phyloP scores from a whole-genome alignment of 2,113 vertebrate species.

The Bos indicus region DNA sequence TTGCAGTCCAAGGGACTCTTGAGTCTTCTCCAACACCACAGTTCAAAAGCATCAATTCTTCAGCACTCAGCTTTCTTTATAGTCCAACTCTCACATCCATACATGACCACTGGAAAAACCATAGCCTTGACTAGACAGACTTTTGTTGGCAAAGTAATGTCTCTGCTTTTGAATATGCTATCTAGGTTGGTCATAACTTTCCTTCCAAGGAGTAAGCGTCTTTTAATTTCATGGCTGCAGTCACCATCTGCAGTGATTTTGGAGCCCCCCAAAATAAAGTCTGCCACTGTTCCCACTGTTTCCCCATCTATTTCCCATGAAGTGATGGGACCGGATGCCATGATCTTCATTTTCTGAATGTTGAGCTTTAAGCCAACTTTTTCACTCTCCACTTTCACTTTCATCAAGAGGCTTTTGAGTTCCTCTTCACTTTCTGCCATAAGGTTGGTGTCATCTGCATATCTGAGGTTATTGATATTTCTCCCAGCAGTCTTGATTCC shows the following conservation, averaged over 20 bases:
- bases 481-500: background rate
- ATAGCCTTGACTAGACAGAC: background rate
- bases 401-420: background rate
- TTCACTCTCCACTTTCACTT: background rate
- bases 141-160: background rate
- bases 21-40: background rate
- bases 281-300: background rate
- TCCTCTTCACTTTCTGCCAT: background rate
- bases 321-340: background rate
- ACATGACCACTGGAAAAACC: background rate
- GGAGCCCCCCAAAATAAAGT: background rate
- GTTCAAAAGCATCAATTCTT: background rate
- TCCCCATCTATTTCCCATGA: background rate
- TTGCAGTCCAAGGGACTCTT: background rate
- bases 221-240: background rate
- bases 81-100: background rate
- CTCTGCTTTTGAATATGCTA: background rate
- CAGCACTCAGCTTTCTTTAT: fast-evolving
- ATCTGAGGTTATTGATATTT: background rate
- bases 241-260: background rate
- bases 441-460: background rate
- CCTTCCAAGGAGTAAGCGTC: fast-evolving
- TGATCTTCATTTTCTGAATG: background rate
- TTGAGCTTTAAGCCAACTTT: background rate
- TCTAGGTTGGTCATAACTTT: background rate